phyloP scores from a whole-genome alignment of 2,797 vertebrate genomes.

The Lacerta agilis region DNA sequence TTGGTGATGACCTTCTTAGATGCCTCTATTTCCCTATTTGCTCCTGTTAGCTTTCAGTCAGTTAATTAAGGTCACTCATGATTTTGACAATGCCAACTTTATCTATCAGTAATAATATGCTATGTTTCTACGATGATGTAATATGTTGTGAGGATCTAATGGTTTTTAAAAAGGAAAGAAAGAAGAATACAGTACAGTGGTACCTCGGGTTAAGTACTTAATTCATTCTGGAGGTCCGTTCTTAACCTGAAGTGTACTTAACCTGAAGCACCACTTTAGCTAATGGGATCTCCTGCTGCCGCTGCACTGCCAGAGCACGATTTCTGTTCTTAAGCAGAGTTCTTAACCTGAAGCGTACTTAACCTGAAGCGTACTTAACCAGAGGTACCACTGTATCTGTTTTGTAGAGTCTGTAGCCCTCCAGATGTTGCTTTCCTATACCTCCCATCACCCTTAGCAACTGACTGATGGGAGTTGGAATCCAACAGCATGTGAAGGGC shows the following conservation, averaged over 20 bases:
- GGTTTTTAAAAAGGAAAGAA: too few relatives aligned
- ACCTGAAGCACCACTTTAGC: too few relatives aligned
- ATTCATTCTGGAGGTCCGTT: too few relatives aligned
- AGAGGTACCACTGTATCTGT: background rate
- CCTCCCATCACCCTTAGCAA: background rate
- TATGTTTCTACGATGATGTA: too few relatives aligned
- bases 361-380: too few relatives aligned
- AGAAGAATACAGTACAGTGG: background rate
- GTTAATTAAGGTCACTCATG: background rate
- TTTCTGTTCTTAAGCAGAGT: too few relatives aligned
- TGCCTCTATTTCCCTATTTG: background rate
- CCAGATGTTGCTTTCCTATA: background rate
- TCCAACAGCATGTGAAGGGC: background rate
- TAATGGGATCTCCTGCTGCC: too few relatives aligned
- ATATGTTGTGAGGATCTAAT: too few relatives aligned
- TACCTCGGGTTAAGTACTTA: too few relatives aligned
- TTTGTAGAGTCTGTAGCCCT: background rate
- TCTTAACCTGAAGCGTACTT: too few relatives aligned
- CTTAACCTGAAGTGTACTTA: too few relatives aligned
- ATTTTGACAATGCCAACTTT: background rate
- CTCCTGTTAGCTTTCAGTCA: background rate
- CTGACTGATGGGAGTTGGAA: background rate
- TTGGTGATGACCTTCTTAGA: background rate
- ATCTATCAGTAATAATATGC: background rate
- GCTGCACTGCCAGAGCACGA: too few relatives aligned